Base-by-base conservation (phyloP, 2,797 vertebrate species). In the Harpagifer antarcticus region DNA sequence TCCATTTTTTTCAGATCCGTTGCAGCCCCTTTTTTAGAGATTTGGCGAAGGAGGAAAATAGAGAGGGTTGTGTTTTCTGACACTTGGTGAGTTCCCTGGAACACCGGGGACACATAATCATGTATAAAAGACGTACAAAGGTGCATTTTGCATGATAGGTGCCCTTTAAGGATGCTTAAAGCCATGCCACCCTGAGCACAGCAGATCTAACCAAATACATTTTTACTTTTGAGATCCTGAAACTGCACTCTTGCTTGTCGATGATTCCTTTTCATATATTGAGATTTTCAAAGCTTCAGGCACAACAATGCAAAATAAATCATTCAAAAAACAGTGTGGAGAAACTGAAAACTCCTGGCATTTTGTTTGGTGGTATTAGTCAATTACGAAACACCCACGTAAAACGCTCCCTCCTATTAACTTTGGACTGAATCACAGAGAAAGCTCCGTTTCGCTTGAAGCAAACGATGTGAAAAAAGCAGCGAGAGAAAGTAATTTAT, bases 401-500 rank as follows among this genome's bases (percentile, higher is more conserved):
- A 20, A 65, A 59, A 79, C 70, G 40, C 73, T 56, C 55, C 64
- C n/a, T 53, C 37, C 59, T 43, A 11, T 76, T 44, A 50, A 43
- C 50, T 16, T 74, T n/a, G 4, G 71, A 64, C 45, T 54, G 60
- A 61, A 50, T 65, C 69, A 61, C 54, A 61, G 53, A 71, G 63
- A 66, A 72, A 72, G 67, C 49, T 23, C 52, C 11, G 19, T 23
- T 33, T 45, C 72, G 65, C 78, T 72, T 2, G 31, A 53, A 79
- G 81, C 78, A n/a, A 71, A n/a, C 9, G 60, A 78, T 64, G 77
- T 63, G 72, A 71, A 72, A 60, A 44, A 37, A 23, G 0, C 1
- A 56, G 55, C 7, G 33, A 33, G 33, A 37, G 8, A 2, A 37
- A 37, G 33, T 83, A 62, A 85, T 83, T 84, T 65, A 88, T 86